Evolutionary conservation across 2,888 invertebrate genomes (phyloP), one percentile per base, ranked within the genome.

Genomic region (Tetanocera ferruginea): DNA sequence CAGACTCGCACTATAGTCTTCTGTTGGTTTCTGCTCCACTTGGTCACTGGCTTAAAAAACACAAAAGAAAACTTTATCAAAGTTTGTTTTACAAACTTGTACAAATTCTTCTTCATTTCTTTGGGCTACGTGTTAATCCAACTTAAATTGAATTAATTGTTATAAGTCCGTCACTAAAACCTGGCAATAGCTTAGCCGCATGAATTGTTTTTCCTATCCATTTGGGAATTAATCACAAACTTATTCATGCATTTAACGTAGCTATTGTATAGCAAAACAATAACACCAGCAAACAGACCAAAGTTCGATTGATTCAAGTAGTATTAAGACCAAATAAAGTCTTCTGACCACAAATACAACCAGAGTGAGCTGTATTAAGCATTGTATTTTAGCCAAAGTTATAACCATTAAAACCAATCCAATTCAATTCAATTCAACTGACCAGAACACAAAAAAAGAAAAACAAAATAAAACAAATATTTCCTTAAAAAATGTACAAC

Each of bases 171-270:
- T 43, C 43, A 43, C 43, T 43, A 11, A 43, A 43, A 43, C 43
- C 43, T 43, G 43, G 43, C 14, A 11, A 43, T 43, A 43, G 43
- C 43, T 43, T 3, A 11, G 14, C 43, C 43, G 51, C 14, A 6
- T 51, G 17, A 17, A 52, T 69, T 69, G 51, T 25, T 69, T 25
- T 51, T 69, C 19, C 14, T 51, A 69, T 69, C 69, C 64, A 34
- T 23, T 51, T 23, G 49, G 43, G 31, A 51, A 49, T 69, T 69
- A 69, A 69, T 69, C 51, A 69, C 23, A 69, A 69, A 51, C 23
- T 52, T 69, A 51, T 51, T 28, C 69, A 25, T 69, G 69, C 69
- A 69, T 69, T 69, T 55, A 55, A 55, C 55, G 17, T 34, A 28
- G 34, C 25, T 64, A 28, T 31, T 31, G 43, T 11, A 2, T 11